A percentile compares a stretch with the other conserved stretches of the same genome.
These are phyloP conservation scores for Drosophila trapezifrons DNA, from an alignment of 1,140 invertebrate genomes.

Conservation along the genomic window DNA sequence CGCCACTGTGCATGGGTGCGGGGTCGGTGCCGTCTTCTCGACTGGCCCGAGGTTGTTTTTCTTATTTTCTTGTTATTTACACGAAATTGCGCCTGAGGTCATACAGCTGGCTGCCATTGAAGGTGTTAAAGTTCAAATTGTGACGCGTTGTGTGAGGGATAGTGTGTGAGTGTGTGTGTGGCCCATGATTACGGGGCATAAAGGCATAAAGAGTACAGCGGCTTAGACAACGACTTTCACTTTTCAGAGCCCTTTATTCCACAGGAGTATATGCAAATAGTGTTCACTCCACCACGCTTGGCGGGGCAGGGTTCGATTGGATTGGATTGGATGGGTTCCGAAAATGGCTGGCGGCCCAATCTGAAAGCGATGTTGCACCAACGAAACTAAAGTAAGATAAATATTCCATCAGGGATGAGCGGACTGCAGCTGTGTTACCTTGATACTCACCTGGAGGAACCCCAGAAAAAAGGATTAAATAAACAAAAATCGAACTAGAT, in stretches of 20 bases:
- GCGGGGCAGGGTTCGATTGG: slow-evolving; percentile 12
- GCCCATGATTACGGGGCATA: slow-evolving; percentile 56
- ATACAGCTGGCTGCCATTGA: slow-evolving; percentile 74
- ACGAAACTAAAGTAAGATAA: slow-evolving; percentile 7
- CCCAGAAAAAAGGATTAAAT: too few relatives aligned
- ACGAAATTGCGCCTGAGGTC: slow-evolving; percentile 79
- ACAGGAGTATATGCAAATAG: slow-evolving; percentile 53
- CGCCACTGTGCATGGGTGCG: background rate
- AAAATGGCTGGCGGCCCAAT: slow-evolving; percentile 11
- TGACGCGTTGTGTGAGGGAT: slow-evolving; percentile 31
- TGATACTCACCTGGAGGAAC: too few relatives aligned
- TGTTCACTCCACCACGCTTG: slow-evolving; percentile 8
- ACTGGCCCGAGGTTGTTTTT: slow-evolving; percentile 70
- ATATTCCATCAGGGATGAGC: slow-evolving; percentile 7
- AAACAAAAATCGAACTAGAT: too few relatives aligned
- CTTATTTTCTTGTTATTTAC: slow-evolving; percentile 82
- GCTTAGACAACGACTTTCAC: slow-evolving; percentile 25
- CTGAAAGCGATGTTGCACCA: slow-evolving; percentile 35
- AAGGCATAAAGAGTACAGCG: slow-evolving; percentile 49
- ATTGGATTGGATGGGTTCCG: background rate
- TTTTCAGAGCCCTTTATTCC: slow-evolving; percentile 21
- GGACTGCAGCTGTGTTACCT: background rate
- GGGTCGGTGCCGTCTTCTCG: slow-evolving; percentile 43
- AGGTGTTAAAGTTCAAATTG: slow-evolving; percentile 82
- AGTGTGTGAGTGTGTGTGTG: slow-evolving; percentile 22